These are phyloP conservation scores for Rana temporaria DNA, from an alignment of 2,113 vertebrate genomes.

Conservation along the genomic window DNA sequence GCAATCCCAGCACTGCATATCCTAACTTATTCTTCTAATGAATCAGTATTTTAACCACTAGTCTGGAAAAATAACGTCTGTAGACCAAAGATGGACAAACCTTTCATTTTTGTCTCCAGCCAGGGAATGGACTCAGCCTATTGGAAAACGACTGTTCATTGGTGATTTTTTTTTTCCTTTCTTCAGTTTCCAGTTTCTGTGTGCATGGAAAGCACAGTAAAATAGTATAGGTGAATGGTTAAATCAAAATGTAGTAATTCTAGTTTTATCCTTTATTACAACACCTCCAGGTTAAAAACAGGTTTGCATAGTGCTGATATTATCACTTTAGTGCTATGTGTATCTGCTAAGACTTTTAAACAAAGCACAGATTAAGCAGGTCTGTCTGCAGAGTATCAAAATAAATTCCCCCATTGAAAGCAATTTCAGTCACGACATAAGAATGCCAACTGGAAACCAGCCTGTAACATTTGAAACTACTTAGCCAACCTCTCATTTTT, in stretches of 20 bases:
- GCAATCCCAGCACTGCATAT: no score
- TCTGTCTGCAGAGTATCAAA: slow-evolving; percentile 43
- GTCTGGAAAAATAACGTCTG: no score
- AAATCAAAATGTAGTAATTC: neutral
- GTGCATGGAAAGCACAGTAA: no score
- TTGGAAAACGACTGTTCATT: no score
- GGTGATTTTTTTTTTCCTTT: no score
- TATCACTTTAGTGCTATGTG: slow-evolving; percentile 22
- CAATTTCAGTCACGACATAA: slow-evolving; percentile 34
- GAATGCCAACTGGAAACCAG: slow-evolving; percentile 50
- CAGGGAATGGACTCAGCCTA: no score
- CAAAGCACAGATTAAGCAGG: slow-evolving; percentile 41
- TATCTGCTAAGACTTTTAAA: slow-evolving; percentile 40
- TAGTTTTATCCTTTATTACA: slow-evolving; percentile 11
- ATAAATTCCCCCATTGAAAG: slow-evolving; percentile 45
- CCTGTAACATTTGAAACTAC: slow-evolving; percentile 43
- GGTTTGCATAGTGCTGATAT: neutral
- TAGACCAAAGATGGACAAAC: no score
- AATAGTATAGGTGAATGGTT: no score
- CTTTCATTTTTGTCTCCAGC: no score
- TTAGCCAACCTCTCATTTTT: slow-evolving; percentile 40
- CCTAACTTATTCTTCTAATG: no score
- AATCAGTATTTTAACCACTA: no score
- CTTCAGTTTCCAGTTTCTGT: no score
- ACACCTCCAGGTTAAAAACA: neutral